Conservation (phyloP, 92 coral and sea anemone genomes). For the Hydrozoanthus gracilis region DNA sequence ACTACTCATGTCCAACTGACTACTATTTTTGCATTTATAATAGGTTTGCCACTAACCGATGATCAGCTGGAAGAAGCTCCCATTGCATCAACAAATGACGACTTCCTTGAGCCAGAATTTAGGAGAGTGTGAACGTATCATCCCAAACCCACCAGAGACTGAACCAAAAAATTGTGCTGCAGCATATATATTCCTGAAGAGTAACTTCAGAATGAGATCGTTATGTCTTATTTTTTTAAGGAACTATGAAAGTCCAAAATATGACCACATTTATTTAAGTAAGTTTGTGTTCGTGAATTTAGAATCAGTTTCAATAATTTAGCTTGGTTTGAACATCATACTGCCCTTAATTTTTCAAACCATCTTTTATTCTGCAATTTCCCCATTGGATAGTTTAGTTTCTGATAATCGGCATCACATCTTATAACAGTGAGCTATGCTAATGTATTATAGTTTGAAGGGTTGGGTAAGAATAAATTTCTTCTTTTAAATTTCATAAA, state of each 20-base stretch:
- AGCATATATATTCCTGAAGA: slow-evolving; percentile 32
- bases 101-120: slow-evolving; percentile 14
- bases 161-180: slow-evolving; percentile 33
- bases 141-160: slow-evolving; percentile 18
- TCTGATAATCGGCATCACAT: background rate
- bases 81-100: slow-evolving; percentile 9
- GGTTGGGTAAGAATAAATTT: too few species aligned
- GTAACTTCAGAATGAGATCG: slow-evolving; percentile 22
- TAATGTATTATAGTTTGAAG: background rate
- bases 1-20: background rate
- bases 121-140: slow-evolving; percentile 24
- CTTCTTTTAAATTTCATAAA: too few species aligned
- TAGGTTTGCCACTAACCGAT: slow-evolving; percentile 26
- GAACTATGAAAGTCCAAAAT: background rate
- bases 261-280: background rate
- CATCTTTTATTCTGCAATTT: background rate
- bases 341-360: background rate
- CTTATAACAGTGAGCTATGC: background rate
- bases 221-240: background rate
- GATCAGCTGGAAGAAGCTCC: slow-evolving; percentile 18
- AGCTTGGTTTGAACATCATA: background rate
- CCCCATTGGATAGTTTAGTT: background rate
- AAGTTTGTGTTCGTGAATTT: background rate
- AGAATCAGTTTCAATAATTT: background rate
- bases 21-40: background rate